Conservation (phyloP, 1,140 invertebrate genomes). For the Ditylenchus dipsaci region DNA sequence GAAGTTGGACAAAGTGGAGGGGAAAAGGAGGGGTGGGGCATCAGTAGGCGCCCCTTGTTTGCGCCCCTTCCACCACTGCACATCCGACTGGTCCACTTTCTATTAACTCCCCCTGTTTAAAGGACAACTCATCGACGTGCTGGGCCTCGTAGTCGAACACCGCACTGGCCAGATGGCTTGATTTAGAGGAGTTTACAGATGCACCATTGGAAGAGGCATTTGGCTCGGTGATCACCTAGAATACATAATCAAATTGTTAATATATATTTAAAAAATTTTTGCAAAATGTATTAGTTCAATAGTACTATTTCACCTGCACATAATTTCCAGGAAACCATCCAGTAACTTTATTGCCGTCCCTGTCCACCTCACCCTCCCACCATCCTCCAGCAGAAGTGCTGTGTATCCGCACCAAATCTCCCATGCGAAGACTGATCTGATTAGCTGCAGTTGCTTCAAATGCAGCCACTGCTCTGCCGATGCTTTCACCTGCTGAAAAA, state of each 20-base stretch:
- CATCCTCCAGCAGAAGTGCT: conserved; percentile 77
- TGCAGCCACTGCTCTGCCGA: conserved; percentile 42
- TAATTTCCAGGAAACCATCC: conserved; percentile 57
- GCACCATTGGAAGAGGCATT: neutral
- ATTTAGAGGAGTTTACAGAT: neutral
- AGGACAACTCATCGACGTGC: conserved; percentile 37
- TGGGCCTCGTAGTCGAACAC: conserved; percentile 40
- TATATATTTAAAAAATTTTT: no score
- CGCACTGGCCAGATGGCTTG: conserved; percentile 18
- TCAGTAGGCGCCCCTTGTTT: conserved; percentile 13
- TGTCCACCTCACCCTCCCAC: conserved; percentile 94
- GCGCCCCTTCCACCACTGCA: conserved; percentile 37
- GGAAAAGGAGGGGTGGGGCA: conserved; percentile 22
- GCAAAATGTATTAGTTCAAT: neutral
- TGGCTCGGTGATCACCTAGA: neutral
- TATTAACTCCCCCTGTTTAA: conserved; percentile 41
- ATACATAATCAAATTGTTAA: neutral
- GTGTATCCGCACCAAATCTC: conserved; percentile 89
- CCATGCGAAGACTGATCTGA: conserved; percentile 73
- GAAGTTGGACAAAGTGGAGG: conserved; percentile 33
- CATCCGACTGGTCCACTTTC: conserved; percentile 30
- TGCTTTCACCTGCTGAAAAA: conserved; percentile 14
- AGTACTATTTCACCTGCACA: conserved; percentile 26
- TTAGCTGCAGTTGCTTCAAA: conserved; percentile 48
- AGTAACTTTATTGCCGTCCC: conserved; percentile 29